Base-by-base conservation (phyloP, 2,113 vertebrate species). In the Thymallus thymallus region DNA sequence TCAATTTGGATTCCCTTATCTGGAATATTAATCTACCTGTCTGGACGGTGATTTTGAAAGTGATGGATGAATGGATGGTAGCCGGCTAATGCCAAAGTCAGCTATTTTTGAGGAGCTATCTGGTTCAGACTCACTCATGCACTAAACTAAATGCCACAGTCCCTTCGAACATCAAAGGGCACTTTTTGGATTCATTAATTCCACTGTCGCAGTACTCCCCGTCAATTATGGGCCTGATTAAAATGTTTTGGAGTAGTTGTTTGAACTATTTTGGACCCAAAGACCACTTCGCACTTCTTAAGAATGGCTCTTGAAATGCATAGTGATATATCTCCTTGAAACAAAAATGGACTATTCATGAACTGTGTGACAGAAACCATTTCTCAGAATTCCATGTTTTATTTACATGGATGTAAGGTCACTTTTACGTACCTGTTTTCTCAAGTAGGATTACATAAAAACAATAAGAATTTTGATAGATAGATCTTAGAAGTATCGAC, bases 101-200 rank as follows among this genome's bases (percentile, higher is more conserved):
- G 88, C 89, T 86, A 51, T 87, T 88, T 89, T 79, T 41, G 70
- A 79, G 78, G 13, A 74, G 82, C 82, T 85, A 82, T 88, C 86
- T 87, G 74, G 76, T 88, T 85, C 85, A 84, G 84, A 89, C 81
- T 81, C 76, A 82, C 76, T 74, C 80, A 63, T 73, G 85, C 84
- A 75, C 82, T 80, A 87, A 84, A 86, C 76, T 88, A 88, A 87
- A 87, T 86, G 86, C 88, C 88, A 89, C 83, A 88, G 84, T 80
- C 74, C 76, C 87, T 91, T 90, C 86, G 86, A 84, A 85, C 79
- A 18, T 91, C 88, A 91, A 91, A 89, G 84, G 76, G 75, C 5
- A 48, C 75, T 78, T 46, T 86, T 87, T 72, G 76, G 79, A 86
- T 85, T 88, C 86, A 88, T 91, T 89, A 88, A 87, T 85, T 78